A percentile compares a stretch with the other conserved stretches of the same genome.
Evolutionary conservation across 1,140 invertebrate genomes (phyloP).

Genomic region (Pollicipes pollicipes): DNA sequence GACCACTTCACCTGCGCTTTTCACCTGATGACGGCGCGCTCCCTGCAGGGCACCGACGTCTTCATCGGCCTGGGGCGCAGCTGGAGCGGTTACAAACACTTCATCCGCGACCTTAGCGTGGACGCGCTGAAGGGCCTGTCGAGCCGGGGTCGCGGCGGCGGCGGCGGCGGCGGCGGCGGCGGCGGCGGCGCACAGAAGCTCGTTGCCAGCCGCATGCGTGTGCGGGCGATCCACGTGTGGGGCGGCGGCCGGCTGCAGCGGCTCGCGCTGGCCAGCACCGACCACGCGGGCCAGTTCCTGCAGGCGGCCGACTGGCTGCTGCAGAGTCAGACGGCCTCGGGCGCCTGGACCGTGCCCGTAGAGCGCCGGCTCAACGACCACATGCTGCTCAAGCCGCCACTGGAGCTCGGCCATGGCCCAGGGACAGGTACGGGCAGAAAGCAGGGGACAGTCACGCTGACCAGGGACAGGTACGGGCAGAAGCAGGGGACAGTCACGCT

Average conservation of each 20-base stretch:
- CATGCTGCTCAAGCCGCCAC: slow-evolving; percentile 55
- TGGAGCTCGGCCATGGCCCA: slow-evolving; percentile 98
- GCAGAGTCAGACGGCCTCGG: slow-evolving; percentile 59
- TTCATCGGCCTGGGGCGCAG: not conserved
- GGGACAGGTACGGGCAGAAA: too few relatives aligned
- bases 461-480: too few relatives aligned
- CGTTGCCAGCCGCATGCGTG: not conserved
- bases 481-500: too few relatives aligned
- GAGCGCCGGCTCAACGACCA: slow-evolving; percentile 36
- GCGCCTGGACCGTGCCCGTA: slow-evolving; percentile 79
- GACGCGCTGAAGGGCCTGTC: not conserved
- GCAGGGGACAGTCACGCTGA: too few relatives aligned
- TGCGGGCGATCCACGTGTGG: not conserved
- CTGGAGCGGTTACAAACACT: not conserved
- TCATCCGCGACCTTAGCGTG: not conserved
- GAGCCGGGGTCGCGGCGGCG: too few relatives aligned
- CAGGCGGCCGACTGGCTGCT: slow-evolving; percentile 87
- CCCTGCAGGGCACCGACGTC: not conserved
- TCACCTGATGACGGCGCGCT: too few relatives aligned
- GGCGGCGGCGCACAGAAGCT: not conserved
- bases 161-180: too few relatives aligned
- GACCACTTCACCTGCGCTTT: too few relatives aligned
- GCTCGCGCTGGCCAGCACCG: slow-evolving; percentile 57
- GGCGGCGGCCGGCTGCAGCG: slow-evolving; percentile 65
- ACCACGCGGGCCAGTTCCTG: slow-evolving; percentile 76